Percentiles rank a stretch among this genome's conserved stretches.
phyloP scores from a whole-genome alignment of 1,140 invertebrate species.

The Heterodera carotae region DNA sequence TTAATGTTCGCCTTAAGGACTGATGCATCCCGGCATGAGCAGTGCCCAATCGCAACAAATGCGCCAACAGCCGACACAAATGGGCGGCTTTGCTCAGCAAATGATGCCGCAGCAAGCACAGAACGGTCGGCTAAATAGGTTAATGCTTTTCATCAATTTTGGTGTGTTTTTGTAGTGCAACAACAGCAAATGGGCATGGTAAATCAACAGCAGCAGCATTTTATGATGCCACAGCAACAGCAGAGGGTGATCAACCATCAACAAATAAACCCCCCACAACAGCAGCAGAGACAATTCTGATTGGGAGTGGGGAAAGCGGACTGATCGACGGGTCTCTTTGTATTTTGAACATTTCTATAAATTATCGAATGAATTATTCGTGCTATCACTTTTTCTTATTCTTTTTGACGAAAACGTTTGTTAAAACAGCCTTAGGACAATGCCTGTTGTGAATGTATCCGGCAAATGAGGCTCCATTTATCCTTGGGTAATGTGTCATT shows the following conservation, averaged over 20 bases:
- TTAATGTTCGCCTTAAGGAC: slow-evolving; percentile 4
- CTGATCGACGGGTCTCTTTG: too few relatives aligned
- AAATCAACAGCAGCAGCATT: slow-evolving; percentile 30
- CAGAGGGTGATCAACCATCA: slow-evolving; percentile 30
- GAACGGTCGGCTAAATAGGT: not conserved
- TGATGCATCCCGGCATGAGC: not conserved
- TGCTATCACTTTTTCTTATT: not conserved
- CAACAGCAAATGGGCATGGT: slow-evolving; percentile 28
- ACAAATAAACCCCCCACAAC: slow-evolving; percentile 11
- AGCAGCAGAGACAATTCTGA: slow-evolving; percentile 28
- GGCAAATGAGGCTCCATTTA: not conserved
- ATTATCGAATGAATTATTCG: not conserved
- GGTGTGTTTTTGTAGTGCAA: not conserved
- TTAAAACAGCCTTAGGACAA: not conserved
- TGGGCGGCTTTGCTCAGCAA: slow-evolving; percentile 24
- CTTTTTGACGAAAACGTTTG: not conserved
- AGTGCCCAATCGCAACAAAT: slow-evolving; percentile 18
- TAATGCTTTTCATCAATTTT: too few relatives aligned
- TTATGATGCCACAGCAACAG: slow-evolving; percentile 22
- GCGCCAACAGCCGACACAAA: slow-evolving; percentile 28
- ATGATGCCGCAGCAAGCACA: slow-evolving; percentile 21
- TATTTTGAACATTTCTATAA: not conserved
- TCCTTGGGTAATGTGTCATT: slow-evolving; percentile 8
- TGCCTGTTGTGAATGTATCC: not conserved
- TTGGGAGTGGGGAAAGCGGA: too few relatives aligned